phyloP scores from a whole-genome alignment of 2,113 vertebrate genomes.

The Epinephelus fuscoguttatus region DNA sequence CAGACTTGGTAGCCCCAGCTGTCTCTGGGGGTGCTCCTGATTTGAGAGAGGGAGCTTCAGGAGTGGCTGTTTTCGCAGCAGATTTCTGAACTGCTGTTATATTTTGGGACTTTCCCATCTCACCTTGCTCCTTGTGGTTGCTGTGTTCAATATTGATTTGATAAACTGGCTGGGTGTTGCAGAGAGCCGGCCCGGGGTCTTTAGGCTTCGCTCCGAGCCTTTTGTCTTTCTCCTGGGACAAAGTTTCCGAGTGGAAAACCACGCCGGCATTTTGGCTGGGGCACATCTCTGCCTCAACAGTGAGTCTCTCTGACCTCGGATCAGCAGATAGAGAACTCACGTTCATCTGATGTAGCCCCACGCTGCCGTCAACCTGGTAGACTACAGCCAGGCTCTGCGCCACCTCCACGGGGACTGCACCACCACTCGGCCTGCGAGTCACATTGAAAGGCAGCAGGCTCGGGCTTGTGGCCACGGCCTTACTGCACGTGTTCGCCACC shows the following conservation, averaged over 20 bases:
- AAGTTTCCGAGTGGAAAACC: slow-evolving; percentile 60
- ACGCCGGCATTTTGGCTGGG: slow-evolving; percentile 42
- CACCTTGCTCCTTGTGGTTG: slow-evolving; percentile 58
- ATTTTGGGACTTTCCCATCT: slow-evolving; percentile 24
- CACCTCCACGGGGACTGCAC: slow-evolving; percentile 71
- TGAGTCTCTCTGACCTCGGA: slow-evolving; percentile 67
- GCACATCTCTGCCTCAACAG: slow-evolving; percentile 72
- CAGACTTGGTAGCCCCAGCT: slow-evolving; percentile 36
- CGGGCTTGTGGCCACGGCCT: slow-evolving; percentile 92
- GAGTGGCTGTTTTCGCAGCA: slow-evolving; percentile 38
- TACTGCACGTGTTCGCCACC: slow-evolving; percentile 87
- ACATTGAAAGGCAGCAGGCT: slow-evolving; percentile 86
- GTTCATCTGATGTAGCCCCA: slow-evolving; percentile 41
- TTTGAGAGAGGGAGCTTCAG: slow-evolving; percentile 60
- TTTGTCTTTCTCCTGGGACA: slow-evolving; percentile 60
- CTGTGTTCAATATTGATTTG: slow-evolving; percentile 80
- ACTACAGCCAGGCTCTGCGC: slow-evolving; percentile 84
- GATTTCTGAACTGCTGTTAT: slow-evolving; percentile 25
- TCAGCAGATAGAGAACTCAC: slow-evolving; percentile 24
- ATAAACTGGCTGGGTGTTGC: slow-evolving; percentile 79
- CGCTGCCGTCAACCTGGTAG: slow-evolving; percentile 67
- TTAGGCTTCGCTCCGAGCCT: slow-evolving; percentile 68
- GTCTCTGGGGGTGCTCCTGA: slow-evolving; percentile 54
- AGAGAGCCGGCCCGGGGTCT: slow-evolving; percentile 49
- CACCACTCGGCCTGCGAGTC: slow-evolving; percentile 65